Conservation (phyloP, 30 jellyfish, hydroid and myxozoan genomes). For the Aurelia coerulea region DNA sequence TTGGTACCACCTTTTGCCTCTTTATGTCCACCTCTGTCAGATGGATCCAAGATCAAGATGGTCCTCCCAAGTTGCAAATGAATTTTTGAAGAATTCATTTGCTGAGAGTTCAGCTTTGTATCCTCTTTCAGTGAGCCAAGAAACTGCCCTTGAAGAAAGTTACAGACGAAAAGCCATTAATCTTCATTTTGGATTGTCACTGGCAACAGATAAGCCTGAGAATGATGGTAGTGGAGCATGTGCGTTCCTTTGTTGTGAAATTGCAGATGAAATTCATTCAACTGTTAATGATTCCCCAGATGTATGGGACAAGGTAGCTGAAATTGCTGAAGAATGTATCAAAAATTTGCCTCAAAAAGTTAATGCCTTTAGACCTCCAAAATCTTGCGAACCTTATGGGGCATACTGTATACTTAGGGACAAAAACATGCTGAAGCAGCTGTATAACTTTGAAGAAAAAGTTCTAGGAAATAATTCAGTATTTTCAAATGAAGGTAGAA, state of each 20-base stretch:
- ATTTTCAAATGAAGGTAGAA: constrained; percentile 13
- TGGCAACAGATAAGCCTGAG: constrained; percentile 17
- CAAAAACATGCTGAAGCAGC: not conserved
- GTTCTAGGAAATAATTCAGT: constrained; percentile 1
- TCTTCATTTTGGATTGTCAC: not conserved
- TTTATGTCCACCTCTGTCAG: constrained; percentile 1
- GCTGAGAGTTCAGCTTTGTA: not conserved
- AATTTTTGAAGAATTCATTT: not conserved
- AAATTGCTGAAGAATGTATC: not conserved
- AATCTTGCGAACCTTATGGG: not conserved
- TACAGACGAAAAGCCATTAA: constrained; percentile 6
- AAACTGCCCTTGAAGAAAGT: constrained; percentile 10
- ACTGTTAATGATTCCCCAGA: constrained; percentile 1
- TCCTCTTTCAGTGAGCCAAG: constrained; percentile 29
- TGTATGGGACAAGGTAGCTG: constrained; percentile 2
- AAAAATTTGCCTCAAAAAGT: constrained; percentile 4
- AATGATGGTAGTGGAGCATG: constrained; percentile 38
- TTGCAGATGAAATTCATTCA: constrained; percentile 23
- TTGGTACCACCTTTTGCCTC: constrained; percentile 13
- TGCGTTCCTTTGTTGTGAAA: constrained; percentile 24
- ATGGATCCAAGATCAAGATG: not conserved
- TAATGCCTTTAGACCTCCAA: constrained; percentile 8
- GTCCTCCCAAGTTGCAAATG: not conserved
- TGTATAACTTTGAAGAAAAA: not conserved
- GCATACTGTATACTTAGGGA: not conserved